Conservation (phyloP, 2,797 vertebrate species). For the Poeciliopsis turneri region DNA sequence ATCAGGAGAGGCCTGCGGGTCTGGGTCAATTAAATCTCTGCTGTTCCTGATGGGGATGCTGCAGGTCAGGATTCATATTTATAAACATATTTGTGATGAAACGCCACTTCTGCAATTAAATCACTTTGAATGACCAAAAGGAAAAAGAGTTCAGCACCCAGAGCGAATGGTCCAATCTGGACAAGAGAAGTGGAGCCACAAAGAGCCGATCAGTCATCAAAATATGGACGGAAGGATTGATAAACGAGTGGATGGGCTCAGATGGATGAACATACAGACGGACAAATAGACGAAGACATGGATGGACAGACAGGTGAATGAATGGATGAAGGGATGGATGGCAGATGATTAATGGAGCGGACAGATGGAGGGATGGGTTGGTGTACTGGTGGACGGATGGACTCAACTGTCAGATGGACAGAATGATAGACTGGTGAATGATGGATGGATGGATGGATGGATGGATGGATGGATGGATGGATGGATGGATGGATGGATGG, state of each 20-base stretch:
- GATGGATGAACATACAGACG: too few species aligned
- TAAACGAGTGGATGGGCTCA: not conserved
- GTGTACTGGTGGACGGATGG: not conserved
- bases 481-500: too few species aligned
- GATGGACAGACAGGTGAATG: too few species aligned
- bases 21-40: constrained; percentile 19
- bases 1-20: not conserved
- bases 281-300: too few species aligned
- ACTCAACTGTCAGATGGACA: not conserved
- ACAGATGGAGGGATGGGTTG: too few species aligned
- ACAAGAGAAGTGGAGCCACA: not conserved
- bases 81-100: not conserved
- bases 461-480: not conserved
- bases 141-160: not conserved
- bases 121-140: not conserved
- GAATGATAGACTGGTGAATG: not conserved
- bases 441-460: not conserved
- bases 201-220: not conserved
- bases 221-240: not conserved
- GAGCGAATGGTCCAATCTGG: not conserved
- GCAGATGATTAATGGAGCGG: too few species aligned
- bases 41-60: not conserved
- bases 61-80: not conserved
- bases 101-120: not conserved
- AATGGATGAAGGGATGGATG: not conserved